Base-by-base conservation (phyloP, 2,113 vertebrate species). In the Brachypodius melanocephalos region DNA sequence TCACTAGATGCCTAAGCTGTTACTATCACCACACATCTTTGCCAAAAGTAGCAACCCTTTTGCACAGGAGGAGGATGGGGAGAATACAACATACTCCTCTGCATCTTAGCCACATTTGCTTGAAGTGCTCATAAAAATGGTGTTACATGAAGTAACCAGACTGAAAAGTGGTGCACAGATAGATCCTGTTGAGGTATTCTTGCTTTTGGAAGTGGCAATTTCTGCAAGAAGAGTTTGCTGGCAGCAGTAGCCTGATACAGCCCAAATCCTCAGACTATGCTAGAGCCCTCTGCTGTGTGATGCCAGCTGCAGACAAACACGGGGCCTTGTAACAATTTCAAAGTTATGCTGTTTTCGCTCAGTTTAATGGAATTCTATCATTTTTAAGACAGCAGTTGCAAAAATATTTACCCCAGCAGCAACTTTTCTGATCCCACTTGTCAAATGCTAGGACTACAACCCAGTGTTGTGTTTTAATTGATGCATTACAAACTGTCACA, bases 1-100 rank as follows among this genome's bases (percentile, higher is more conserved):
- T 92, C 81, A 83, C 83, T 90, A 92, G 65, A 92, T 75, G 76
- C 79, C 76, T 73, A 68, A 94, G 49, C 88, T 96, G 95, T 95
- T 94, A 96, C 85, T 94, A 93, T 89, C 92, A 94, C 65, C 59
- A 84, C 59, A 43, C 63, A 1, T 69, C 96, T 92, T 68, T 94
- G 90, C 88, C 82, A 94, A 89, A 94, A 95, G 92, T 52, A 95
- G 92, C 78, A 89, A 82, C 49, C 58, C 63, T 85, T 72, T 83
- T 72, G 77, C 89, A 92, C 79, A 94, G 83, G 48, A 93, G 87
- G 82, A 92, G 85, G 85, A 97, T 52, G 79, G 72, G 59, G 85
- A 95, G 79, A 88, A 93, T 7, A 80, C 1, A 24, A 93, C 72
- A 54, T 7, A 85, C 85, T 95, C 92, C 79, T 95, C 96, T 91